Conservation (phyloP, 2,888 invertebrate species). For the Syrista parreyssii region DNA sequence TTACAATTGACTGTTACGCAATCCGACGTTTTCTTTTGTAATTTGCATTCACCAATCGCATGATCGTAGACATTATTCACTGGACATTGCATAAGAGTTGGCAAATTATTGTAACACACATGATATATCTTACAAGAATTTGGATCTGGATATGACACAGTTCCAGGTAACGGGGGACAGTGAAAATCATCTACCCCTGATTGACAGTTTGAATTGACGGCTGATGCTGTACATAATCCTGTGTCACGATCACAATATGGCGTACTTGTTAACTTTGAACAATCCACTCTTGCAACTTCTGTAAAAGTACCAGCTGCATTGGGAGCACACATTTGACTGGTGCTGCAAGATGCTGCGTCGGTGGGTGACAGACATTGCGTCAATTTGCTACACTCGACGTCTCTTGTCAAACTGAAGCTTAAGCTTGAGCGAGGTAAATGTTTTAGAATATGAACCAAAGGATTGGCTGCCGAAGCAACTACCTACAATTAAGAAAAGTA, state of each 20-base stretch:
- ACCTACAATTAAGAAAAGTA: not conserved
- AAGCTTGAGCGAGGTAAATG: not conserved
- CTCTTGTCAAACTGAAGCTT: not conserved
- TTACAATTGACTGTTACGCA: constrained; percentile 19
- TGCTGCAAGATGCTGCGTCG: not conserved
- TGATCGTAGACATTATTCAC: constrained; percentile 29
- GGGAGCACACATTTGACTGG: constrained; percentile 5
- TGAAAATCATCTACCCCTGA: not conserved
- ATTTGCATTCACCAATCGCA: not conserved
- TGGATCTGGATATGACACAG: constrained; percentile 23
- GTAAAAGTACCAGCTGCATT: not conserved
- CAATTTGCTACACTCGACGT: not conserved
- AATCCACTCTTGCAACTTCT: constrained; percentile 7
- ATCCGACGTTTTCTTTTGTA: constrained; percentile 1
- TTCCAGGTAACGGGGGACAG: constrained; percentile 24
- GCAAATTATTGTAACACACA: constrained; percentile 13
- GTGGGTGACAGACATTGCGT: not conserved
- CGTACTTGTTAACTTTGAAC: constrained; percentile 9
- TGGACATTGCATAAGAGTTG: constrained; percentile 22
- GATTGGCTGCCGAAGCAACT: not conserved
- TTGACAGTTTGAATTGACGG: not conserved
- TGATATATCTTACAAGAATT: constrained; percentile 20
- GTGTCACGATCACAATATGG: constrained; percentile 13
- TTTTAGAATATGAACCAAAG: not conserved
- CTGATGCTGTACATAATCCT: constrained; percentile 9